Evolutionary conservation across 2,888 invertebrate species (phyloP), one percentile per base, ranked within the genome.

Genomic region (Orthosia gothica): DNA sequence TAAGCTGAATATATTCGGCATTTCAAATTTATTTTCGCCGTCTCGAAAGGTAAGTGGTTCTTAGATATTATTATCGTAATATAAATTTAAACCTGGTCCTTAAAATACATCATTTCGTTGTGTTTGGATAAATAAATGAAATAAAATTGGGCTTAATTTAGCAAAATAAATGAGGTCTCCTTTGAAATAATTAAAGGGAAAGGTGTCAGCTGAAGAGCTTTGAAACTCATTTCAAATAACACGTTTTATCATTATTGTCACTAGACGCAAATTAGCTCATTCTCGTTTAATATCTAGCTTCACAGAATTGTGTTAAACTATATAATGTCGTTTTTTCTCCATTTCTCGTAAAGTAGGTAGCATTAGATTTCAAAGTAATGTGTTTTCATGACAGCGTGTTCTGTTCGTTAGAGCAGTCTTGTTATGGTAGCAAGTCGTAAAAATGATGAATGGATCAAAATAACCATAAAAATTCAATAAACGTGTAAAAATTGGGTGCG

Each of bases 381-480:
- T 82, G 61, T 71, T 79, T 75, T 78, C 77, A 74, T 70, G 68
- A 32, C 67, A 67, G 55, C 57, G 58, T 47, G 65, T 72, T 64
- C 73, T 72, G 73, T 85, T 87, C 83, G 69, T 83, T 83, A 84
- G 67, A 84, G 82, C 83, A 84, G 79, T 84, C 89, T 89, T 88
- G 88, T 90, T 89, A 90, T 82, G 75, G 76, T 79, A 83, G 85
- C 71, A 81, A 88, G 89, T 89, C 90, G 83, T 93, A 92, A 93
- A 92, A 87, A 83, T 91, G 92, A 92, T 91, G 89, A 80, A 91
- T 91, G 89, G 80, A 78, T 76, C 84, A 89, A 89, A 89, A 92
- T 93, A 93, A 91, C 90, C 92, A 92, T 93, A 92, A 92, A 92
- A 92, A 91, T 89, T 91, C 91, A 90, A 92, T 93, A 90, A 91